Evolutionary conservation across 2,113 vertebrate species (phyloP).

Genomic region (Anoura caudifer): DNA sequence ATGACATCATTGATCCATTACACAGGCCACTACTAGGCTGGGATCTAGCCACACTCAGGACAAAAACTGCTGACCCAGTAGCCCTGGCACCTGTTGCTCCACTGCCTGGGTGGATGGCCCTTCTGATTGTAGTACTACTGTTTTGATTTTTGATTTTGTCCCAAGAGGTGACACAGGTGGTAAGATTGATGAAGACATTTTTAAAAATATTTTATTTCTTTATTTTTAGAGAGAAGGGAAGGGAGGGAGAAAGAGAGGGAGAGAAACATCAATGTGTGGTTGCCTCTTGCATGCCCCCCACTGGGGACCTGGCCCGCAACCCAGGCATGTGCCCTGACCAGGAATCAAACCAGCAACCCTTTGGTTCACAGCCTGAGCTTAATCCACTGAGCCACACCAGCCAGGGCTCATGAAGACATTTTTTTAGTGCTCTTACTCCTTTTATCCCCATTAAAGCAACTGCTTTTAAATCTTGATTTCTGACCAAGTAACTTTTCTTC

Average conservation of each 20-base stretch:
- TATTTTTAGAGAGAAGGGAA: no score
- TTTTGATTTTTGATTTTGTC: neutral
- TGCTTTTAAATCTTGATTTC: slow-evolving; percentile 28
- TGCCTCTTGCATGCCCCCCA: no score
- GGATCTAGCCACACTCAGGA: neutral
- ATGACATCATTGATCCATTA: neutral
- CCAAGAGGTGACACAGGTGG: neutral
- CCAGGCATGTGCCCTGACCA: no score
- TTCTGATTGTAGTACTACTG: neutral
- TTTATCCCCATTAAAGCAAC: neutral
- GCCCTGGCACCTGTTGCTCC: neutral
- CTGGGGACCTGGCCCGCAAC: no score
- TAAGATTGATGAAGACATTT: neutral
- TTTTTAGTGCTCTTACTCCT: neutral
- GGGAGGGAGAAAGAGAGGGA: no score
- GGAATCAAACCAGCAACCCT: no score
- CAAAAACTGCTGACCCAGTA: neutral
- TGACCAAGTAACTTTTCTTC: neutral
- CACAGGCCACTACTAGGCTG: neutral
- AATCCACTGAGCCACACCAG: no score
- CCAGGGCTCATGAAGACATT: neutral
- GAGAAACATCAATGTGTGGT: no score
- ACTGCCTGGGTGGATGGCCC: neutral
- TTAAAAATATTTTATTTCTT: no score
- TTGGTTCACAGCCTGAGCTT: no score